Conservation (phyloP, 2,113 vertebrate species). For the Rostratula benghalensis region DNA sequence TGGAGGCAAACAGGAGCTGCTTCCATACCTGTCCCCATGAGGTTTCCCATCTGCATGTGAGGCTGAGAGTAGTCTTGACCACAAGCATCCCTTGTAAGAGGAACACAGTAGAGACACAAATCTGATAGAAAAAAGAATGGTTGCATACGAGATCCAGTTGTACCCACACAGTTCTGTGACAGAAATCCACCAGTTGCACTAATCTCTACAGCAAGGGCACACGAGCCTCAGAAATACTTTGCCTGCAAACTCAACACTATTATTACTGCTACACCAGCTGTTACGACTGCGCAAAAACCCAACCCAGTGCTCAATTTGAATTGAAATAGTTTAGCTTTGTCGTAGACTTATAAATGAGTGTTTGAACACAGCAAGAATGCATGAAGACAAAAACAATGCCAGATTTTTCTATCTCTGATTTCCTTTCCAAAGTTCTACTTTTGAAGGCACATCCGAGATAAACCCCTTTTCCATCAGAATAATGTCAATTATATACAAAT, state of each 20-base stretch:
- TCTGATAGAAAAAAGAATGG: not conserved
- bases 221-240: not conserved
- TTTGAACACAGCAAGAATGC: not conserved
- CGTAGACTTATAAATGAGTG: not conserved
- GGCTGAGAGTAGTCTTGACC: not conserved
- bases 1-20: not conserved
- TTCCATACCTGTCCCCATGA: not conserved
- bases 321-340: not conserved
- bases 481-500: not conserved
- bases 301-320: not conserved
- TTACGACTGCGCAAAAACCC: not conserved
- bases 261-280: not conserved
- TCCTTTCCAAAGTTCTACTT: not conserved
- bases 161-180: not conserved
- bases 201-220: not conserved
- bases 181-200: not conserved
- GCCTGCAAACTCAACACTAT: not conserved
- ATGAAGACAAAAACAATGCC: not conserved
- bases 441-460: not conserved
- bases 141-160: not conserved
- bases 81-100: not conserved
- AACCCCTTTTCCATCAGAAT: not conserved
- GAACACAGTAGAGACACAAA: fast-evolving
- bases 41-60: not conserved
- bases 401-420: not conserved